phyloP scores from a whole-genome alignment of 2,113 vertebrate species.

The Phalacrocorax brasilianus region DNA sequence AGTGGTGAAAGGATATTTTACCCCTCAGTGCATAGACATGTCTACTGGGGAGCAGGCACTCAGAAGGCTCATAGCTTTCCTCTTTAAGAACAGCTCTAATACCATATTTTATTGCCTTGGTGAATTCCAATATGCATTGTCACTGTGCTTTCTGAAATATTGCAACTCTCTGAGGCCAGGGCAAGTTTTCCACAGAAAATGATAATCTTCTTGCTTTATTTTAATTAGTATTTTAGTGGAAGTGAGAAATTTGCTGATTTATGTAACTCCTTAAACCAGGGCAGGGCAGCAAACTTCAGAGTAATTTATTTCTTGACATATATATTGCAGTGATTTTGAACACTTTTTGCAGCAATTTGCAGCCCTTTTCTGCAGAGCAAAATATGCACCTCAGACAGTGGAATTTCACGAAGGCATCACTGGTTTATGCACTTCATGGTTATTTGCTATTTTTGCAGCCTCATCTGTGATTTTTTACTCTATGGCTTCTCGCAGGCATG shows the following conservation, averaged over 20 bases:
- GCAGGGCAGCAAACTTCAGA: constrained; percentile 16
- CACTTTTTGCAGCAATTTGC: constrained; percentile 41
- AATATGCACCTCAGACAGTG: background rate
- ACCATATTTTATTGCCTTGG: background rate
- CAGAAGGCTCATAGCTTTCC: background rate
- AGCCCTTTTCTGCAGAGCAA: background rate
- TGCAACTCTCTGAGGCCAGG: background rate
- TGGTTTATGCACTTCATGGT: background rate
- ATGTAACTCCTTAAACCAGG: constrained; percentile 9
- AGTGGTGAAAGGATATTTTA: background rate
- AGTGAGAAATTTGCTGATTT: constrained; percentile 43
- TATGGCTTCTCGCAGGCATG: background rate
- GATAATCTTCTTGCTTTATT: constrained; percentile 27
- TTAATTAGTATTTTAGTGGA: constrained; percentile 25
- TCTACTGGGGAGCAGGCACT: background rate
- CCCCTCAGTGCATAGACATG: background rate
- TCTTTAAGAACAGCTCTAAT: background rate
- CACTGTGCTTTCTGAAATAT: background rate
- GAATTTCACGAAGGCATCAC: background rate
- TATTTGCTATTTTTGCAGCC: constrained; percentile 23
- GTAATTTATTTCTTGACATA: constrained; percentile 44
- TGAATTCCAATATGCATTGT: background rate
- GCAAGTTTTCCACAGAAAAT: background rate
- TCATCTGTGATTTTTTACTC: background rate
- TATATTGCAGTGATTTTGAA: background rate